Percentiles rank a stretch among this genome's conserved stretches.
Evolutionary conservation across 1,140 invertebrate species (phyloP).

Genomic region (Tyrophagus putrescentiae): DNA sequence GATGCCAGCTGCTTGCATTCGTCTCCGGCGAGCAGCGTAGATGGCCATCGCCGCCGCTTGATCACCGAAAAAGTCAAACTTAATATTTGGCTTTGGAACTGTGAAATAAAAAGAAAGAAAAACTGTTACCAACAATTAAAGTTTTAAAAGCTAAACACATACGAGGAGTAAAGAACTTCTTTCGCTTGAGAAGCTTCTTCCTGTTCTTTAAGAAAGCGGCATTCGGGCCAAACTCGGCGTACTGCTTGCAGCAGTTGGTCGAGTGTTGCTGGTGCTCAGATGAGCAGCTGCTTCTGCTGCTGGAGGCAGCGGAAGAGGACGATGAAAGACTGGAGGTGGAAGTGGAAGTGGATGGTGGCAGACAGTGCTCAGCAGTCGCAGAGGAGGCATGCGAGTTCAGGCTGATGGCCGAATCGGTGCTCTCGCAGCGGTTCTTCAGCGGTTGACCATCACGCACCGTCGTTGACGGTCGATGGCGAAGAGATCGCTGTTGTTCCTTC

Average conservation of each 20-base stretch:
- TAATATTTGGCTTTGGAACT: too few species aligned
- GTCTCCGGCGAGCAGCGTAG: too few species aligned
- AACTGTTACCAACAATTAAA: too few species aligned
- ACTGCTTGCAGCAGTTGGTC: too few species aligned
- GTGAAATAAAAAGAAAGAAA: too few species aligned
- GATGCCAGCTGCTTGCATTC: too few species aligned
- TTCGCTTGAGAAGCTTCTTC: too few species aligned
- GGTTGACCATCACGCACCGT: not conserved
- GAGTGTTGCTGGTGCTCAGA: not conserved
- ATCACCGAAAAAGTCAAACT: too few species aligned
- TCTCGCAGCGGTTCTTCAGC: not conserved
- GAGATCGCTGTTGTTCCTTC: too few species aligned
- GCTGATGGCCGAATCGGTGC: conserved; percentile 5
- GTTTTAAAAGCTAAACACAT: not conserved
- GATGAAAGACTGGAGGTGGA: not conserved
- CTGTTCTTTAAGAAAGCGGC: not conserved
- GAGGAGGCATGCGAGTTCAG: not conserved
- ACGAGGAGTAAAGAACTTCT: not conserved
- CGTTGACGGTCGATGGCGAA: too few species aligned
- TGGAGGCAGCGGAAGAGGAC: not conserved
- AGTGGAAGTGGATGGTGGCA: conserved; percentile 3
- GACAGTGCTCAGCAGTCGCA: too few species aligned
- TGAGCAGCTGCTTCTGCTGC: not conserved
- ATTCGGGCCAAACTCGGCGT: not conserved
- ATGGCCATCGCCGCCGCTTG: too few species aligned